These are phyloP conservation scores for Propithecus perrieri DNA, from an alignment of 2,797 vertebrate genomes.

Conservation along the genomic window DNA sequence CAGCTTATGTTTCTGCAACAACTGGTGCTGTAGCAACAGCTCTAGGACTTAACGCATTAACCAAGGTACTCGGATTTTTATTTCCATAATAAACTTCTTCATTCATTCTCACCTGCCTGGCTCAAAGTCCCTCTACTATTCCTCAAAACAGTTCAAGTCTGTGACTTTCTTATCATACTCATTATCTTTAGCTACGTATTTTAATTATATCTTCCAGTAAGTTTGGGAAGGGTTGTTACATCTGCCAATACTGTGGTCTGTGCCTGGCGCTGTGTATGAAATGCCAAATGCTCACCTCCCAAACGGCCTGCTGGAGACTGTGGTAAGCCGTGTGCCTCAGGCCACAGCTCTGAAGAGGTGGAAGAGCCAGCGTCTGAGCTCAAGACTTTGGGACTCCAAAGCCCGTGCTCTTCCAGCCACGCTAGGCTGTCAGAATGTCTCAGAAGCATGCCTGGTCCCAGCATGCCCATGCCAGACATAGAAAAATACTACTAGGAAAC, in stretches of 20 bases:
- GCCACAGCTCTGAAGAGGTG: not conserved
- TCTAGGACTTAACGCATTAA: conserved; percentile 96
- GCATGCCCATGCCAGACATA: not conserved
- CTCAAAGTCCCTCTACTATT: not conserved
- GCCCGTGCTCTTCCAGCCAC: not conserved
- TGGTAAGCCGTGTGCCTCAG: fast-evolving
- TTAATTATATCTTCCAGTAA: not conserved
- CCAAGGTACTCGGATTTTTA: conserved; percentile 90
- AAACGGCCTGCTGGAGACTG: not conserved
- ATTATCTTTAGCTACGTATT: not conserved
- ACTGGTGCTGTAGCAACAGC: conserved; percentile 97
- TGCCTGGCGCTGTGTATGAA: not conserved
- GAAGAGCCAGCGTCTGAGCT: not conserved
- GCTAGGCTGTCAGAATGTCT: not conserved
- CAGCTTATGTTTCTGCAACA: conserved; percentile 97
- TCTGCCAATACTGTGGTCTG: not conserved
- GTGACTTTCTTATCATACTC: not conserved
- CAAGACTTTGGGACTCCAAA: too few species aligned
- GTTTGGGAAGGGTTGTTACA: not conserved
- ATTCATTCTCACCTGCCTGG: not conserved
- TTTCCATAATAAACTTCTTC: fast-evolving
- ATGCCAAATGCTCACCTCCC: not conserved
- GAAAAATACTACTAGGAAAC: not conserved
- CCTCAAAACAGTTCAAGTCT: not conserved
- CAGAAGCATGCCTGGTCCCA: not conserved